phyloP scores from a whole-genome alignment of 2,888 invertebrate genomes.

The Nowickia ferox region DNA sequence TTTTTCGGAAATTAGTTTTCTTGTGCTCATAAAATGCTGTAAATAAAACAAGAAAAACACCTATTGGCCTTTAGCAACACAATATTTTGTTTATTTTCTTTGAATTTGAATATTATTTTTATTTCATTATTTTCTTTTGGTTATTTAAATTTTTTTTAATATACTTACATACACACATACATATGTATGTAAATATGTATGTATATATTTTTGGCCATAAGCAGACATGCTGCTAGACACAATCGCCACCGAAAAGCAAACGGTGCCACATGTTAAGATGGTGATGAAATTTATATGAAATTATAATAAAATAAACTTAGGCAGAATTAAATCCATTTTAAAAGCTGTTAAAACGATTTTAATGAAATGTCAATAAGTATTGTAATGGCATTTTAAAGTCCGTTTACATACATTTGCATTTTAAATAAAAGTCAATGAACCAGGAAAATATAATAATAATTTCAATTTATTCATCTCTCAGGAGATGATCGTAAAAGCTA shows the following conservation, averaged over 20 bases:
- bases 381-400: neutral
- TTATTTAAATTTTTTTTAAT: constrained; percentile 20
- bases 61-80: constrained; percentile 52
- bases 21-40: constrained; percentile 47
- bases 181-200: too few relatives aligned
- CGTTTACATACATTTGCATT: neutral
- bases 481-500: too few relatives aligned
- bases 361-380: constrained; percentile 32
- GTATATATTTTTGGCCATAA: neutral
- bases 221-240: constrained; percentile 66
- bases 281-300: constrained; percentile 55
- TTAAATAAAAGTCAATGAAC: constrained; percentile 4
- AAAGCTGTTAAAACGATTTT: constrained; percentile 34
- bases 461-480: neutral
- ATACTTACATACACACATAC: neutral
- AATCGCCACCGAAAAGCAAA: constrained; percentile 41
- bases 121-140: constrained; percentile 44
- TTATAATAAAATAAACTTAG: constrained; percentile 45
- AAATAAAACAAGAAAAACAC: constrained; percentile 40
- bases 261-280: constrained; percentile 39
- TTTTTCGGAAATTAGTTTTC: constrained; percentile 14
- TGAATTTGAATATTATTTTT: constrained; percentile 27
- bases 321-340: constrained; percentile 22
- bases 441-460: too few relatives aligned
- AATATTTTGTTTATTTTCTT: constrained; percentile 27